Percentiles rank a stretch among this genome's conserved stretches.
Conservation (phyloP, 2,888 invertebrate species). For the Hyles lineata region DNA sequence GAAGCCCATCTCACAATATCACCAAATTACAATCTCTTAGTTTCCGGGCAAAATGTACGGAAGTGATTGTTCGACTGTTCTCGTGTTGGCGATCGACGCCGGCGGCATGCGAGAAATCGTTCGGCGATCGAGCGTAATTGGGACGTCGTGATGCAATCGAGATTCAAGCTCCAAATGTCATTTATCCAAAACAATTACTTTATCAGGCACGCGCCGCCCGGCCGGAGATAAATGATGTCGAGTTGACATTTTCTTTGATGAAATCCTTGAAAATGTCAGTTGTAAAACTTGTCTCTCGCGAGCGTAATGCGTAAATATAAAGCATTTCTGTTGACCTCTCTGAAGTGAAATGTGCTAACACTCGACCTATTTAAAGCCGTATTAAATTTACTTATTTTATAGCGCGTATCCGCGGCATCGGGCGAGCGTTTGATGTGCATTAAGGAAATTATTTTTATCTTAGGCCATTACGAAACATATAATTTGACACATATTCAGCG, state of each 20-base stretch:
- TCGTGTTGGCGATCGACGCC: conserved; percentile 47
- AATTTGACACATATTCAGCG: background rate
- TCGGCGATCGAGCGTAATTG: conserved; percentile 49
- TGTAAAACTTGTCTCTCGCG: conserved; percentile 29
- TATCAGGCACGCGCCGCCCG: conserved; percentile 42
- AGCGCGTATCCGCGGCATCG: background rate
- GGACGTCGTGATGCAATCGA: conserved; percentile 47
- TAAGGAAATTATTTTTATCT: conserved; percentile 13
- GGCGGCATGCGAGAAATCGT: conserved; percentile 53
- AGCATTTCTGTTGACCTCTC: conserved; percentile 20
- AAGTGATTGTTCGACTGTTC: conserved; percentile 61
- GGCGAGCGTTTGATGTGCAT: conserved; percentile 13
- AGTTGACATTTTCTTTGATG: conserved; percentile 47
- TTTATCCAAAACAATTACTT: conserved; percentile 48
- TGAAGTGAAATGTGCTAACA: conserved; percentile 20
- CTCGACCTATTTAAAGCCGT: conserved; percentile 21
- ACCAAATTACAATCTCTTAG: conserved; percentile 51
- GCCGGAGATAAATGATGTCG: conserved; percentile 40
- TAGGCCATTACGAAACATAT: background rate
- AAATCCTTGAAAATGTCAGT: conserved; percentile 31
- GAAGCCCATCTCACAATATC: conserved; percentile 53
- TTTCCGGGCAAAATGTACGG: conserved; percentile 61
- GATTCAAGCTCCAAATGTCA: conserved; percentile 52
- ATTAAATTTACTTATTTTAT: conserved; percentile 25
- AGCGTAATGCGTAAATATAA: conserved; percentile 24